phyloP scores from a whole-genome alignment of 1,140 invertebrate species.

The Drosophila ananassae region DNA sequence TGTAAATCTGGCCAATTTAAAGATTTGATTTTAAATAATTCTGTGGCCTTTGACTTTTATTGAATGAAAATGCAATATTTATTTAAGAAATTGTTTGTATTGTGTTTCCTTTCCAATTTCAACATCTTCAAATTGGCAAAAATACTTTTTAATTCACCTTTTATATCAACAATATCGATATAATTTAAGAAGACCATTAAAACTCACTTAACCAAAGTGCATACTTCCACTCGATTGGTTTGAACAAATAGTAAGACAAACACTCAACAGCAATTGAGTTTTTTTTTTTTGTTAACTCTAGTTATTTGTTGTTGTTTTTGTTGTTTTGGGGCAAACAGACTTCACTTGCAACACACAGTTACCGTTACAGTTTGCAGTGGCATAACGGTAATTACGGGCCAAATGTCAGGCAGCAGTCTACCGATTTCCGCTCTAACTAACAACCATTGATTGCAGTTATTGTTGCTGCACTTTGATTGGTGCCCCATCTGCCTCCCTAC shows the following conservation, averaged over 20 bases:
- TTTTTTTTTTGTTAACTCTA: neutral
- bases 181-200: neutral
- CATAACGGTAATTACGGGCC: slow-evolving; percentile 70
- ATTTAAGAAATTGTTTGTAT: neutral
- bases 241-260: slow-evolving; percentile 16
- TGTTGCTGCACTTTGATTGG: slow-evolving; percentile 56
- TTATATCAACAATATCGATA: neutral
- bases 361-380: slow-evolving; percentile 48
- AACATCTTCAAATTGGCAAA: neutral
- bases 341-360: slow-evolving; percentile 20
- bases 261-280: slow-evolving; percentile 3
- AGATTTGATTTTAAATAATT: neutral
- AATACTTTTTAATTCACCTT: neutral
- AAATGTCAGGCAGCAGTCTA: slow-evolving; percentile 69
- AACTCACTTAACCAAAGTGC: neutral
- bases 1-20: neutral
- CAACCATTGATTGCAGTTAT: slow-evolving; percentile 77
- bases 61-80: slow-evolving; percentile 24
- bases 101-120: neutral
- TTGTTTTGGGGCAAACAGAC: slow-evolving; percentile 46
- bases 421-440: slow-evolving; percentile 73
- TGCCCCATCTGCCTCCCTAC: neutral
- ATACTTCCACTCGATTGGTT: slow-evolving; percentile 8
- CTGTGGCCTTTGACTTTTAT: neutral
- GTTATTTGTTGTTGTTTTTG: neutral